Evolutionary conservation across 1,140 invertebrate genomes (phyloP), one percentile per base, ranked within the genome.

Genomic region (Maconellicoccus hirsutus): DNA sequence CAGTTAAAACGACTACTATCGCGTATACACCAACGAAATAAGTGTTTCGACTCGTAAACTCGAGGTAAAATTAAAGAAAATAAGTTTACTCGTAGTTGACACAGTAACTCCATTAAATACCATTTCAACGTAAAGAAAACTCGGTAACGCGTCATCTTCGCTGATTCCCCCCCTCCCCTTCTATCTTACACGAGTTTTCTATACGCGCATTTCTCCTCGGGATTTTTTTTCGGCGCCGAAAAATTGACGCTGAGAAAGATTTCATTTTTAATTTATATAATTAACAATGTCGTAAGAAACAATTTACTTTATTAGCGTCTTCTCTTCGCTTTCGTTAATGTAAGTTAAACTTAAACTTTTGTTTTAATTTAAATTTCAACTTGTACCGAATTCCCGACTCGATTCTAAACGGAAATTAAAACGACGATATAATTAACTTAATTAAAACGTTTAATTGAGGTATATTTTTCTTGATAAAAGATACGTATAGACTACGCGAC

Each of bases 291-390:
- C 42, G 42, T 52, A 52, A 52, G 42, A 52, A 52, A 52, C 42
- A 52, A 52, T 52, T 52, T 52, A 52, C 42, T 52, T 52, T 52
- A 52, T 52, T 52, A 52, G 42, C 42, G n/a, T 52, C 42, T 52
- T 52, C 42, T 52, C 42, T 52, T 52, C 42, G 16, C n/a, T 52
- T 52, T 52, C 42, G 6, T 52, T 52, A 52, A 52, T 52, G 42
- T 52, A 52, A 52, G 12, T 52, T 52, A 52, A 19, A 52, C 12
- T 19, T 52, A 16, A n/a, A 52, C 42, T 52, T 52, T 52, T 52
- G 42, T 52, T 52, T 52, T 52, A 52, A 52, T 52, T 52, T 52
- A 52, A 52, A 52, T 52, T 52, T 52, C 42, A 52, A 52, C 42
- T 52, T 52, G n/a, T 14, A 14, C n/a, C 42, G 16, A 52, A 14